Evolutionary conservation across 2,113 vertebrate genomes (phyloP), one percentile per base, ranked within the genome.

Genomic region (Sula dactylatra): DNA sequence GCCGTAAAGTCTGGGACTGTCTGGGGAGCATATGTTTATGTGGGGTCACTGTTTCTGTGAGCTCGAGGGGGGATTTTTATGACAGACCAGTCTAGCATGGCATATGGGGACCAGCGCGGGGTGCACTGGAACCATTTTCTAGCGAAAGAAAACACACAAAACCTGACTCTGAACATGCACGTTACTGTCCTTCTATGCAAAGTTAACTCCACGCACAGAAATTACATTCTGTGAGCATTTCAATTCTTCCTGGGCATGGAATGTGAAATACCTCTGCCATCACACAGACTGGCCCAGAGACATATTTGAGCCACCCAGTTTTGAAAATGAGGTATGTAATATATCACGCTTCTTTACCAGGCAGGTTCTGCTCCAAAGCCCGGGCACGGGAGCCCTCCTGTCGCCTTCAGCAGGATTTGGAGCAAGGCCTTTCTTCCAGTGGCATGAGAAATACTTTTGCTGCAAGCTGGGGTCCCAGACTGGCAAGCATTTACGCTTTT

Each of bases 11-110:
- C 91, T 56, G 65, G 72, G 96, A 12, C 92, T 95, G 90, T 88
- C 94, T 97, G 95, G 72, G 94, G 72, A 97, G 90, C 95, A 86
- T 97, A 93, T 92, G 90, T 93, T 90, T 90, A 24, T 81, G 59
- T 88, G 92, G 90, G 88, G 88, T 94, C 93, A 94, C 92, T 20
- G 59, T 84, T 90, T 3, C 52, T 81, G 72, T 15, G 42, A 78
- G 87, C 88, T 19, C 7, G 5, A 88, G 67, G 26, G 8, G 71
- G 86, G 58, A 77, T 91, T 89, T 96, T 96, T 95, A 44, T 56
- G 90, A 65, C 93, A 96, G 66, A 65, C 62, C 85, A 16, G 84
- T 72, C 94, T 93, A 96, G 94, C 88, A 95, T 1, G 3, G 93
- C 96, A 96, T 93, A 93, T 94, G 92, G 92, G 92, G 90, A 77